phyloP scores from a whole-genome alignment of 2,113 vertebrate species.

The Cyprinodon brontotheroides region DNA sequence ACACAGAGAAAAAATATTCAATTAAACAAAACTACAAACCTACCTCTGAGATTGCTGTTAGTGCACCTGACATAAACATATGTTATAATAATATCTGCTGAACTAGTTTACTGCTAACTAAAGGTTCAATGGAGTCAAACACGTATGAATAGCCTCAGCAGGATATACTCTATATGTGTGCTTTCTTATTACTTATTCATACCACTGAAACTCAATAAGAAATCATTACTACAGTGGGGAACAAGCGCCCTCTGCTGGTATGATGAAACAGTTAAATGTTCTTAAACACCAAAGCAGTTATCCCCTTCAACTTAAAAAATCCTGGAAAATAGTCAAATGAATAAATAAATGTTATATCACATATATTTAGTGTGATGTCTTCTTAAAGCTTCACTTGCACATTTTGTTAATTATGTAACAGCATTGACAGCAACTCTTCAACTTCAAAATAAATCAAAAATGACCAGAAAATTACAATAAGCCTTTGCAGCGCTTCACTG shows the following conservation, averaged over 20 bases:
- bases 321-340: no score
- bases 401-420: no score
- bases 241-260: slow-evolving; percentile 45
- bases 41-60: background rate
- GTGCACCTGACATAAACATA: background rate
- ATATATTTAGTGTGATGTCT: background rate
- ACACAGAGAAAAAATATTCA: no score
- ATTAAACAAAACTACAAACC: no score
- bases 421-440: background rate
- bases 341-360: no score
- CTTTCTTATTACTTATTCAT: background rate
- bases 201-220: background rate
- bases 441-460: background rate
- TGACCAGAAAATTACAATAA: background rate
- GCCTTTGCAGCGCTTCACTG: no score
- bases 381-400: background rate
- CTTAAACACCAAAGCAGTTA: no score
- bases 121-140: background rate
- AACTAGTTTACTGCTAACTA: background rate
- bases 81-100: background rate
- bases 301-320: no score
- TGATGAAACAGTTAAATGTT: background rate
- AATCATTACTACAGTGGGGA: background rate
- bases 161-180: background rate
- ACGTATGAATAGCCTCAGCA: background rate